Evolutionary conservation across 1,140 invertebrate genomes (phyloP).

Genomic region (Cotesia vestalis): DNA sequence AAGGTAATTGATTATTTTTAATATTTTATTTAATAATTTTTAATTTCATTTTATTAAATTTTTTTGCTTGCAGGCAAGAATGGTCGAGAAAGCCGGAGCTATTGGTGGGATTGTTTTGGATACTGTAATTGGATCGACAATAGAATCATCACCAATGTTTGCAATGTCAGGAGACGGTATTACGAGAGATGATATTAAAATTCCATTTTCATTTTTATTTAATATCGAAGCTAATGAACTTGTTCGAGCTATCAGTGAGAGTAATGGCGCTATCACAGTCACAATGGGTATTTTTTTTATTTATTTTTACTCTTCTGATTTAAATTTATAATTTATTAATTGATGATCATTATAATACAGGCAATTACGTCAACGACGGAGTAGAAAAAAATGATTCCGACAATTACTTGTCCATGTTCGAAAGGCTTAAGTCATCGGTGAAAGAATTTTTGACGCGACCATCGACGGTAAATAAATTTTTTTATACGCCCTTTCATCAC

Average conservation of each 20-base stretch:
- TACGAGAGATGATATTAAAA: slow-evolving; percentile 80
- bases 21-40: not conserved
- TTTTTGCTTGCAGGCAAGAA: slow-evolving; percentile 70
- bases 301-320: slow-evolving; percentile 15
- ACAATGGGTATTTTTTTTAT: slow-evolving; percentile 49
- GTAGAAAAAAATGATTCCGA: slow-evolving; percentile 57
- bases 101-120: slow-evolving; percentile 89
- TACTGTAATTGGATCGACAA: slow-evolving; percentile 79
- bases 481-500: not conserved
- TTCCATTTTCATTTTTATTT: slow-evolving; percentile 93
- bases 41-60: slow-evolving; percentile 9
- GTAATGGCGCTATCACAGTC: slow-evolving; percentile 50
- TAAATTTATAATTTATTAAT: slow-evolving; percentile 20
- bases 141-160: slow-evolving; percentile 82
- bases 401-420: slow-evolving; percentile 58
- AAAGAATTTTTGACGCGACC: slow-evolving; percentile 60
- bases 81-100: slow-evolving; percentile 85
- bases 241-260: slow-evolving; percentile 64
- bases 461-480: slow-evolving; percentile 22
- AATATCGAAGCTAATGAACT: slow-evolving; percentile 78
- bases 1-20: slow-evolving; percentile 70
- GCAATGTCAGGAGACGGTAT: slow-evolving; percentile 94
- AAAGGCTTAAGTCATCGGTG: slow-evolving; percentile 60
- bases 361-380: slow-evolving; percentile 55
- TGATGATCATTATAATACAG: slow-evolving; percentile 42